Evolutionary conservation across 2,797 vertebrate genomes (phyloP).

Genomic region (Benthosema pterotum): DNA sequence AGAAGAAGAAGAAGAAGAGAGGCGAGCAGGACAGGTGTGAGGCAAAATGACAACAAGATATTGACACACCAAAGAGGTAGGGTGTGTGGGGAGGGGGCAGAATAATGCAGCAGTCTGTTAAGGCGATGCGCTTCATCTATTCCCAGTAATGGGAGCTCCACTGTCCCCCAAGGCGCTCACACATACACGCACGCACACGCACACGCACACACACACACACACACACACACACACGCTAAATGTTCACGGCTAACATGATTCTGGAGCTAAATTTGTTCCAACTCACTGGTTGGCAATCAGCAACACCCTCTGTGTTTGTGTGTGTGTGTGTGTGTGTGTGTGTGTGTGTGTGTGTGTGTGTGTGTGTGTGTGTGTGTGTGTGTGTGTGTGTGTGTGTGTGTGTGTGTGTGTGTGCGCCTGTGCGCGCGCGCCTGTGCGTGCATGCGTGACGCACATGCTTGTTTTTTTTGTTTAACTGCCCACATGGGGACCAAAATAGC

Average conservation of each 20-base stretch:
- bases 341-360: too few species aligned
- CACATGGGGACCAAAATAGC: too few species aligned
- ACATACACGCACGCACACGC: background rate
- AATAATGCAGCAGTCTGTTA: too few species aligned
- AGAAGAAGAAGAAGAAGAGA: too few species aligned
- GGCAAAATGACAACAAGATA: too few species aligned
- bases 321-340: background rate
- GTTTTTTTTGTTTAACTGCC: too few species aligned
- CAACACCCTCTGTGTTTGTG: background rate
- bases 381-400: constrained; percentile 4
- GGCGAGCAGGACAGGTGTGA: too few species aligned
- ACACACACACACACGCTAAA: constrained; percentile 8
- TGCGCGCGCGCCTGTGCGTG: constrained; percentile 2
- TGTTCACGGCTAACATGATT: constrained; percentile 16
- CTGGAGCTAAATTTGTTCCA: constrained; percentile 29
- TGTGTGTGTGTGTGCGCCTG: background rate
- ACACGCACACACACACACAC: background rate
- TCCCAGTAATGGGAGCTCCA: constrained; percentile 37
- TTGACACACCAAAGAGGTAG: too few species aligned
- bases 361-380: background rate
- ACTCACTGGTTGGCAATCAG: constrained; percentile 13
- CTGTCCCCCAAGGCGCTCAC: constrained; percentile 6
- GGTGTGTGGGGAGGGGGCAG: too few species aligned
- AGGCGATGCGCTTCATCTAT: constrained; percentile 1
- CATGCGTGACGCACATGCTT: background rate